Evolutionary conservation across 2,113 vertebrate species (phyloP).

Genomic region (Dipodomys spectabilis): DNA sequence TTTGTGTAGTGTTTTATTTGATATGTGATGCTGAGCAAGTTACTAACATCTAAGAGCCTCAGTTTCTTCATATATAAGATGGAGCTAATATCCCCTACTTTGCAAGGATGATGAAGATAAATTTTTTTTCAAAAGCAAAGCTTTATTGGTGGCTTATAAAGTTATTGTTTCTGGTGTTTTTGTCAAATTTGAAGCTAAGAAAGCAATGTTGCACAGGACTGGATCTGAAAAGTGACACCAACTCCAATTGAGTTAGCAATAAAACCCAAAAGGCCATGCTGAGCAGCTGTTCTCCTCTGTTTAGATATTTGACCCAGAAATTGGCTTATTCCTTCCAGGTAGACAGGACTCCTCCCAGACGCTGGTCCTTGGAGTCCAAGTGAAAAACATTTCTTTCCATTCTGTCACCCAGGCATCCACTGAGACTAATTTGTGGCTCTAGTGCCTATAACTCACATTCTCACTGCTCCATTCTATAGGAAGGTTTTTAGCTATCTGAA

Average conservation of each 20-base stretch:
- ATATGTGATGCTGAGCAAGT: not conserved
- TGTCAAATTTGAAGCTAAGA: not conserved
- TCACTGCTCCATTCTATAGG: not conserved
- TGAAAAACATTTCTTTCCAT: not conserved
- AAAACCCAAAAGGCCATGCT: too few relatives aligned
- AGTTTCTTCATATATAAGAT: not conserved
- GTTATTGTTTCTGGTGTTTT: slow-evolving; percentile 10
- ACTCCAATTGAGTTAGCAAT: too few relatives aligned
- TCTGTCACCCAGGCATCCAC: not conserved
- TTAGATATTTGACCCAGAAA: not conserved
- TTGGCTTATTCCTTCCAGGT: not conserved
- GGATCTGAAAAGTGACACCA: not conserved
- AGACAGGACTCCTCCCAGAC: not conserved
- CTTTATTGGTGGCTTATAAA: not conserved
- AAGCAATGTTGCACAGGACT: not conserved
- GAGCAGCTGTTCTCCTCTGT: not conserved
- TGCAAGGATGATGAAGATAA: not conserved
- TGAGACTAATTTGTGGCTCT: not conserved
- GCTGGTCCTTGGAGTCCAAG: not conserved
- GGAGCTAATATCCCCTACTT: not conserved
- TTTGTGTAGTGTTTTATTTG: not conserved
- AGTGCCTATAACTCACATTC: not conserved
- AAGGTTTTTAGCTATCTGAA: not conserved
- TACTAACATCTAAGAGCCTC: not conserved
- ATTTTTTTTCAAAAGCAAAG: not conserved